Percentiles rank a stretch among this genome's conserved stretches.
Evolutionary conservation across 2,113 vertebrate genomes (phyloP).

Genomic region (Agelaius phoeniceus): DNA sequence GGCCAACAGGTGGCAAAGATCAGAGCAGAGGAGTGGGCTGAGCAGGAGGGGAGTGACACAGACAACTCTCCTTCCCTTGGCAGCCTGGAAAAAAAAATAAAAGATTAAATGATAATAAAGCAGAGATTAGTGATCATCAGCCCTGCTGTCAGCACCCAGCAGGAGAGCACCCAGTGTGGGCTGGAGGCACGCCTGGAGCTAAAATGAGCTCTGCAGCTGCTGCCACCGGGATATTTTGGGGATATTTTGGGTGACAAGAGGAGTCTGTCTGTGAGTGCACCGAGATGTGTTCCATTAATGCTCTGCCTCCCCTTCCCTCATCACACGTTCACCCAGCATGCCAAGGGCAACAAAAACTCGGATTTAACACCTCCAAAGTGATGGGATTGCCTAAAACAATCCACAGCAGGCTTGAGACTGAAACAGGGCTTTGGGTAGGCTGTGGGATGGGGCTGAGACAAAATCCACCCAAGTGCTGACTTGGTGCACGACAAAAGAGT

Average conservation of each 20-base stretch:
- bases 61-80: background rate
- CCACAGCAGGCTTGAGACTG: background rate
- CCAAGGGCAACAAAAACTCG: background rate
- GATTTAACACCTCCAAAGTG: background rate
- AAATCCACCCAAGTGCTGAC: background rate
- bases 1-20: background rate
- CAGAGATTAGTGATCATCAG: background rate
- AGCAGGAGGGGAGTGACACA: background rate
- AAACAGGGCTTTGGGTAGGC: background rate
- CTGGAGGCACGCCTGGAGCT: background rate
- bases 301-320: background rate
- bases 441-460: background rate
- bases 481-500: background rate
- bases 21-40: background rate
- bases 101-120: background rate
- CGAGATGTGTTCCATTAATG: background rate
- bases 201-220: background rate
- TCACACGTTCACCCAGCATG: accelerated
- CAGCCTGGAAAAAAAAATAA: background rate
- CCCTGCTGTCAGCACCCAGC: background rate
- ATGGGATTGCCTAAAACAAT: background rate
- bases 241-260: background rate
- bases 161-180: background rate
- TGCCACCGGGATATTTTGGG: background rate
- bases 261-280: accelerated